Evolutionary conservation across 2,888 invertebrate genomes (phyloP).

Genomic region (Pycnomerus fuliginosus): DNA sequence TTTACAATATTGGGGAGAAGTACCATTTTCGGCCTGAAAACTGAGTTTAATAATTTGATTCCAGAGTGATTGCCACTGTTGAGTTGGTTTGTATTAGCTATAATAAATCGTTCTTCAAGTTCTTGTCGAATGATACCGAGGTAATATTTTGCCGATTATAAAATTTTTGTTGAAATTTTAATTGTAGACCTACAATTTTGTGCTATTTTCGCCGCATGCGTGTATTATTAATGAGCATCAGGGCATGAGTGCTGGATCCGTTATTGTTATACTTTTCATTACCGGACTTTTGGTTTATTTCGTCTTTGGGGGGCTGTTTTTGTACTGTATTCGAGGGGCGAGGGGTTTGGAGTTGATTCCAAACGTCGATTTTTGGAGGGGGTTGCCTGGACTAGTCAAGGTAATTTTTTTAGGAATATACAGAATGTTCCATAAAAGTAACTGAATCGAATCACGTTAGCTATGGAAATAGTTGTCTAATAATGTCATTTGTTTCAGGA

Average conservation of each 20-base stretch:
- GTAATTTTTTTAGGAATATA: conserved; percentile 53
- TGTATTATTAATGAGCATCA: conserved; percentile 53
- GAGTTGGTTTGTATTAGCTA: conserved; percentile 30
- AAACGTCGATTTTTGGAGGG: conserved; percentile 71
- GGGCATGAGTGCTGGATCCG: conserved; percentile 63
- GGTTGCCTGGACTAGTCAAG: conserved; percentile 67
- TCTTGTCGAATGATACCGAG: conserved; percentile 7
- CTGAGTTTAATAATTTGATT: conserved; percentile 5
- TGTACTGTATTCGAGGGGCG: conserved; percentile 69
- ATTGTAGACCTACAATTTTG: conserved; percentile 36
- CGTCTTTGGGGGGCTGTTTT: conserved; percentile 63
- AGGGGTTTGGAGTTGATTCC: conserved; percentile 73
- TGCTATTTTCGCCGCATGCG: conserved; percentile 56
- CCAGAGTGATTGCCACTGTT: conserved; percentile 26
- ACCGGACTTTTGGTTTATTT: conserved; percentile 62
- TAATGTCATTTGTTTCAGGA: conserved; percentile 56
- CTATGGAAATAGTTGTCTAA: conserved; percentile 1
- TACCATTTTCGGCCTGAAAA: not conserved
- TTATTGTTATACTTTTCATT: conserved; percentile 64
- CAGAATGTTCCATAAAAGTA: not conserved
- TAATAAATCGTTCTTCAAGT: conserved; percentile 29
- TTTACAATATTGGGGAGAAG: not conserved
- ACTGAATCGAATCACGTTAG: too few species aligned
- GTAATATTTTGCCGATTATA: not conserved
- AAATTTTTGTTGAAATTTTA: conserved; percentile 14